Evolutionary conservation across 2,113 vertebrate genomes (phyloP).

Genomic region (Oncorhynchus keta): DNA sequence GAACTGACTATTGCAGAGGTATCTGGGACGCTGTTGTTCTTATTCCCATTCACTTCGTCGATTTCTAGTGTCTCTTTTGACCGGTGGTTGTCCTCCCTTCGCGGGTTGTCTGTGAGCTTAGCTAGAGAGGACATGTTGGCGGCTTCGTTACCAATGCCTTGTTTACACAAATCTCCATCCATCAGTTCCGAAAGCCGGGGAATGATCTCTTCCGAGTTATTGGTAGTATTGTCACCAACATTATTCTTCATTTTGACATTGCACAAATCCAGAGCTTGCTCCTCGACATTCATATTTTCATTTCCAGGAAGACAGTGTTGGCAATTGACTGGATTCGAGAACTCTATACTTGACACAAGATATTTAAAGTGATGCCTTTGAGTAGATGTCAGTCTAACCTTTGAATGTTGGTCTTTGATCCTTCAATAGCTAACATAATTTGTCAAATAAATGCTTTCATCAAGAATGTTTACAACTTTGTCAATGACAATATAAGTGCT

Average conservation of each 20-base stretch:
- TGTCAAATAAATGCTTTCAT: not conserved
- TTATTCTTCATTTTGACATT: slow-evolving; percentile 69
- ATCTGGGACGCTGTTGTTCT: slow-evolving; percentile 49
- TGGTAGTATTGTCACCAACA: slow-evolving; percentile 54
- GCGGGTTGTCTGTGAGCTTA: slow-evolving; percentile 63
- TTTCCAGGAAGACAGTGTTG: slow-evolving; percentile 61
- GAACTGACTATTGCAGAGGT: slow-evolving; percentile 23
- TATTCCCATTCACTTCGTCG: slow-evolving; percentile 67
- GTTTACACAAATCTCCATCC: slow-evolving; percentile 59
- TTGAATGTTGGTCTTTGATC: not conserved
- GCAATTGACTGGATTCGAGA: slow-evolving; percentile 17
- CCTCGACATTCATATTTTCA: slow-evolving; percentile 79
- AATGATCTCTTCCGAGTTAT: slow-evolving; percentile 62
- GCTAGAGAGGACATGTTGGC: slow-evolving; percentile 55
- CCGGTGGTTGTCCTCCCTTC: slow-evolving; percentile 55
- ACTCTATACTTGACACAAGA: not conserved
- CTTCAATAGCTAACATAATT: not conserved
- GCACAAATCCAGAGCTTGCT: slow-evolving; percentile 73
- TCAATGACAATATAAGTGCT: not conserved
- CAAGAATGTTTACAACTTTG: not conserved
- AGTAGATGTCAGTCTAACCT: not conserved
- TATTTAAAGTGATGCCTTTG: not conserved
- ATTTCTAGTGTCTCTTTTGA: slow-evolving; percentile 57
- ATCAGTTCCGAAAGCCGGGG: slow-evolving; percentile 63
- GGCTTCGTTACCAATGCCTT: slow-evolving; percentile 48